phyloP scores from a whole-genome alignment of 2,888 invertebrate genomes.

The Synergus gifuensis region DNA sequence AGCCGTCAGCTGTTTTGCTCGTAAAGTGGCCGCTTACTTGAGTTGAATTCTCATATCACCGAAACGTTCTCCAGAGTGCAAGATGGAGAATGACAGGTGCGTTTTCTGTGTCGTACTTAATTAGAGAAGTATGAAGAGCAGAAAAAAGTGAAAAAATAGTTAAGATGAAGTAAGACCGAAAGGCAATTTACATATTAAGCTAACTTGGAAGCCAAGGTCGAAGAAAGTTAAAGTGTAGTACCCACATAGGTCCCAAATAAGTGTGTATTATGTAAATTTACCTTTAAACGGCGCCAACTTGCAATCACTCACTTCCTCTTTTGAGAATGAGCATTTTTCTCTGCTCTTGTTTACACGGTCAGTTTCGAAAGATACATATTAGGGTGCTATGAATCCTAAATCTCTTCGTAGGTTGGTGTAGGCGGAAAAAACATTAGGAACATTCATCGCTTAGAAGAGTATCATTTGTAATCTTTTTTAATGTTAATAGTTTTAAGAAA shows the following conservation, averaged over 20 bases:
- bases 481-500: not conserved
- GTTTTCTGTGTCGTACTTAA: conserved; percentile 14
- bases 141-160: not conserved
- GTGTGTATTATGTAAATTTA: conserved; percentile 38
- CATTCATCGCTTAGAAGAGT: not conserved
- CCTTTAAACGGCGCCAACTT: conserved; percentile 29
- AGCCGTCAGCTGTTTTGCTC: conserved; percentile 34
- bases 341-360: conserved; percentile 6
- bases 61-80: conserved; percentile 9
- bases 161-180: conserved; percentile 13
- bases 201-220: conserved; percentile 28
- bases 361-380: conserved; percentile 7
- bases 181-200: conserved; percentile 18
- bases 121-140: not conserved
- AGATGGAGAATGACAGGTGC: conserved; percentile 24
- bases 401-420: not conserved
- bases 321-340: not conserved
- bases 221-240: conserved; percentile 35
- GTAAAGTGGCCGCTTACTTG: conserved; percentile 6
- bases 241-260: conserved; percentile 8
- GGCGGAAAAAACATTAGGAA: not conserved
- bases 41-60: not conserved
- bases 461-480: not conserved
- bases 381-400: not conserved
- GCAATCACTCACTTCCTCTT: not conserved